Base-by-base conservation (phyloP, 2,888 invertebrate species). In the Xanthorhoe spadicearia region DNA sequence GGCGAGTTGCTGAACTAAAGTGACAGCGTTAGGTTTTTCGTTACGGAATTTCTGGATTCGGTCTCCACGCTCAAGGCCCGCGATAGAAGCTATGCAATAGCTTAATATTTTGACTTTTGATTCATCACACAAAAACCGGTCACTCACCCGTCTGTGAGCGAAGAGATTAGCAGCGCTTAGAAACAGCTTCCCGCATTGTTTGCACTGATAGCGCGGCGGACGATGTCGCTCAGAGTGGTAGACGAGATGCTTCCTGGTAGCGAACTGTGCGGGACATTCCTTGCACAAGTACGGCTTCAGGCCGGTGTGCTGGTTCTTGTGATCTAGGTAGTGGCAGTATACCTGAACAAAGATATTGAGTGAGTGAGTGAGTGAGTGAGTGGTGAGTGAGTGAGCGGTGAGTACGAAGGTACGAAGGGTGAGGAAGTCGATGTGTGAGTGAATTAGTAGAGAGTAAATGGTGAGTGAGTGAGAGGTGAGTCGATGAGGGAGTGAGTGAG, bases 101-200 rank as follows among this genome's bases (percentile, higher is more conserved):
- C n/a, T n/a, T n/a, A n/a, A n/a, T n/a, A n/a, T n/a, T n/a, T n/a
- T n/a, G n/a, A n/a, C n/a, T n/a, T n/a, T n/a, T n/a, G n/a, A n/a
- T n/a, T n/a, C n/a, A n/a, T n/a, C n/a, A n/a, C n/a, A n/a, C n/a
- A n/a, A n/a, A n/a, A n/a, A n/a, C n/a, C n/a, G n/a, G 23, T 23
- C 23, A 53, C 66, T 50, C 8, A 66, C 66, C 17, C 67, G 62
- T 6, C 67, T 6, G 10, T 67, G 67, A 3, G 67, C 67, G 52
- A 68, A 68, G 2, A 73, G 65, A n/a, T 71, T 73, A 17, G 73
- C 67, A 0, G 69, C 68, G 46, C 71, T 73, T 10, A 65, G 57
- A 55, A 73, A 73, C 53, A 69, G 66, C 46, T 73, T 73, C 6
- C 67, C 67, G 64, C 73, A 73, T 8, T 69, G 71, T 10, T 66